Percentiles rank a stretch among this genome's conserved stretches.
These are phyloP conservation scores for Odontamblyopus rebecca DNA, from an alignment of 2,797 vertebrate genomes.

Conservation along the genomic window DNA sequence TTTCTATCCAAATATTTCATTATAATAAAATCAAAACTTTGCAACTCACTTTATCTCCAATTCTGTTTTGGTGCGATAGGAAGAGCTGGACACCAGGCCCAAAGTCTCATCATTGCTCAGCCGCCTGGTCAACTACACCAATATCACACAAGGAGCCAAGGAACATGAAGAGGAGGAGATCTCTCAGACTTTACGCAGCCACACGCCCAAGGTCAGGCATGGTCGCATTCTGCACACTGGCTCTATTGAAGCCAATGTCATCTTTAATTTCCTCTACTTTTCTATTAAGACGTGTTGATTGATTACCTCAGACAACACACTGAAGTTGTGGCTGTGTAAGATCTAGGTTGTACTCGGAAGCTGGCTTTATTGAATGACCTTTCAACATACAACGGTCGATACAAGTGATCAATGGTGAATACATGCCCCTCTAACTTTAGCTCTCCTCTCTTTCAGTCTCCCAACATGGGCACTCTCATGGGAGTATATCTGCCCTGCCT, in stretches of 20 bases:
- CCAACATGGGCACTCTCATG: conserved; percentile 99
- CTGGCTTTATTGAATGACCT: conserved; percentile 64
- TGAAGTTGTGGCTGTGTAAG: conserved; percentile 31
- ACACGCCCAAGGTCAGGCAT: conserved; percentile 85
- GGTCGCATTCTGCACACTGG: neutral
- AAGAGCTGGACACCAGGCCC: conserved; percentile 96
- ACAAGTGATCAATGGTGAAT: conserved; percentile 62
- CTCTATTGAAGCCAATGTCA: conserved; percentile 34
- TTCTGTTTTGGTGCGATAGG: conserved; percentile 72
- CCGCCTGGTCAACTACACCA: conserved; percentile 97
- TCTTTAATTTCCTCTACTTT: conserved; percentile 25
- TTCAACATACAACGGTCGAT: conserved; percentile 70
- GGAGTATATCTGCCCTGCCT: conserved; percentile 97
- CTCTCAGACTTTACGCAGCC: conserved; percentile 79
- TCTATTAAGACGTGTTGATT: conserved; percentile 64
- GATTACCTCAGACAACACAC: conserved; percentile 40
- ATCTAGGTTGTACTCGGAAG: conserved; percentile 43
- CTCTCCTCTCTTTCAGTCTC: conserved; percentile 77
- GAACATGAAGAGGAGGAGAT: conserved; percentile 97
- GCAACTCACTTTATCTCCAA: neutral
- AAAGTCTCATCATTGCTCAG: conserved; percentile 98
- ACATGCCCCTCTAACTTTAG: conserved; percentile 4
- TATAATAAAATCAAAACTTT: neutral
- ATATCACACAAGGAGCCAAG: conserved; percentile 94
- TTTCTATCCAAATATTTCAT: no score